phyloP scores from a whole-genome alignment of 2,113 vertebrate genomes.

The Mustelus asterias region DNA sequence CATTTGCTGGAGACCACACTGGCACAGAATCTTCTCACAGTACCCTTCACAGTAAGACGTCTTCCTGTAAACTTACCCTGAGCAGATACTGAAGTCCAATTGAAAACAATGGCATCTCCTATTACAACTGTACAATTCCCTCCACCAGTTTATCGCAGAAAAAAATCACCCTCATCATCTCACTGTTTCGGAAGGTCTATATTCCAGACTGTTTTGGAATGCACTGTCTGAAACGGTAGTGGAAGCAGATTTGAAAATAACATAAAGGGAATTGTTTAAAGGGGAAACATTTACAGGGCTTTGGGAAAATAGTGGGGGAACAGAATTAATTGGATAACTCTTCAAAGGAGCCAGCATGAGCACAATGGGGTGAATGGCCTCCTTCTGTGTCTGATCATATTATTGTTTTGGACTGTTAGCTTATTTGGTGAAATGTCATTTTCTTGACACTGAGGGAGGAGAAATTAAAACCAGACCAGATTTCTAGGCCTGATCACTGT shows the following conservation, averaged over 20 bases:
- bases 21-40: background rate
- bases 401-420: background rate
- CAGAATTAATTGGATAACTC: background rate
- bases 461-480: background rate
- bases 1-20: no score
- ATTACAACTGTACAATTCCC: background rate
- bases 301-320: background rate
- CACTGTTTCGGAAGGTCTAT: background rate
- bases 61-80: background rate
- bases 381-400: background rate
- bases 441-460: background rate
- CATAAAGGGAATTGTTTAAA: background rate
- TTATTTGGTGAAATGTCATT: background rate
- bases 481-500: background rate
- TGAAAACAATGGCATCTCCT: background rate
- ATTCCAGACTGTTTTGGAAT: background rate
- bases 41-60: background rate
- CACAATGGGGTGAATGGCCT: background rate
- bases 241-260: background rate
- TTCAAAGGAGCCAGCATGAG: background rate
- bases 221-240: background rate
- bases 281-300: background rate
- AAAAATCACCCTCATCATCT: background rate
- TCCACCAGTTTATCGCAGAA: background rate
- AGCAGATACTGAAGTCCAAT: background rate